Evolutionary conservation across 2,797 vertebrate species (phyloP), one percentile per base, ranked within the genome.

Genomic region (Tadarida brasiliensis): DNA sequence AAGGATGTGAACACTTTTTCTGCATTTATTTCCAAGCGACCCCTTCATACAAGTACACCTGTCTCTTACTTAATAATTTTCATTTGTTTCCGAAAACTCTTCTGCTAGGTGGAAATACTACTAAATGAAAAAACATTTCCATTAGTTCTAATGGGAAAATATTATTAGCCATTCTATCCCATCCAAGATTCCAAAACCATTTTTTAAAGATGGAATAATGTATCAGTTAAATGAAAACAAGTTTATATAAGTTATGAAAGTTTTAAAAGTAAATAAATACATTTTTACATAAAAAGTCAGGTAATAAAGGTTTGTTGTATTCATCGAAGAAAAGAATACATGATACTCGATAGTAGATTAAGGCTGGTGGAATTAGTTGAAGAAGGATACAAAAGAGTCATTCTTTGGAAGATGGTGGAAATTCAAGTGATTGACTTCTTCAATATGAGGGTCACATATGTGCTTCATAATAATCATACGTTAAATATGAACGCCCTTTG

Each of bases 31-130:
- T 84, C 16, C 63, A 71, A 87, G 47, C 49, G 11, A 57, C 7
- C 0, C 22, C 30, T 54, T 68, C 51, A 71, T 82, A 63, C 16
- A 86, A 81, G 20, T 44, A 15, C 5, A 81, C 8, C 1, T 71
- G 51, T 84, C 11, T 33, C 12, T 86, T 78, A 20, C 30, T 67
- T 84, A 93, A 39, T 49, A 57, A 30, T 51, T 80, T 80, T 77
- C 56, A 74, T 83, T 92, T 33, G 3, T 85, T 87, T 16, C n/a
- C 49, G 63, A 91, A 59, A 94, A 84, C 33, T 87, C 11, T 73
- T 71, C 61, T 78, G 30, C 17, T 57, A 49, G 16, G 17, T 88
- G 17, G 67, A 92, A 87, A 80, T 80, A 28, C 12, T 71, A 47
- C 65, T 91, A 65, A 84, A 78, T 59, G 6, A 51, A 82, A 92